Conservation (phyloP, 2,888 invertebrate genomes). For the Drosophila buzzatii region DNA sequence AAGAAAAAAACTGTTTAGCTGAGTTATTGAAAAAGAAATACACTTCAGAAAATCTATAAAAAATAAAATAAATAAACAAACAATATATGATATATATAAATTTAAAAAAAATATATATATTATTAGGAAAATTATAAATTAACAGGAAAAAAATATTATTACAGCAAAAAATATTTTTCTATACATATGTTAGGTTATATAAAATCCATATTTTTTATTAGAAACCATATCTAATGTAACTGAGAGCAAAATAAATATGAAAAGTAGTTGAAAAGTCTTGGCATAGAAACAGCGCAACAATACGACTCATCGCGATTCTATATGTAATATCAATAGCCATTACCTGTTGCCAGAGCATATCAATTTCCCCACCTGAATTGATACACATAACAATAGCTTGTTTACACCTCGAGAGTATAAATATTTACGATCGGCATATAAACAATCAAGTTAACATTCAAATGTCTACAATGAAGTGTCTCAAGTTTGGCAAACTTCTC, state of each 20-base stretch:
- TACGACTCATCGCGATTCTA: neutral
- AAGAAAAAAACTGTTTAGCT: neutral
- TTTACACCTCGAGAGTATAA: constrained; percentile 5
- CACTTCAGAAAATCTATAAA: neutral
- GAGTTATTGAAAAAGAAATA: too few species aligned
- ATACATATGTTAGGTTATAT: too few species aligned
- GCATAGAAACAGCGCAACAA: neutral
- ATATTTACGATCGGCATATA: constrained; percentile 8
- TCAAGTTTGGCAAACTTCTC: constrained; percentile 29
- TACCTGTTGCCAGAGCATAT: constrained; percentile 5
- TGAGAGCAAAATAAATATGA: too few species aligned
- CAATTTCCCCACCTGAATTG: constrained; percentile 11
- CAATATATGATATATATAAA: too few species aligned
- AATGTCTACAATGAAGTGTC: constrained; percentile 8
- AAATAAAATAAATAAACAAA: too few species aligned
- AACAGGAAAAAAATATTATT: too few species aligned
- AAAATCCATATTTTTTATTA: too few species aligned
- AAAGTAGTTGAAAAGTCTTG: neutral
- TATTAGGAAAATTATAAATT: too few species aligned
- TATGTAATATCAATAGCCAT: neutral
- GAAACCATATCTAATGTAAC: too few species aligned
- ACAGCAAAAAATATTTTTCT: too few species aligned
- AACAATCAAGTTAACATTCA: constrained; percentile 19
- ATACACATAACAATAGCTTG: constrained; percentile 19
- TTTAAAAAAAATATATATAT: too few species aligned